Percentiles rank a stretch among this genome's conserved stretches.
Evolutionary conservation across 2,797 vertebrate genomes (phyloP).

Genomic region (Chloroceryle amazona): DNA sequence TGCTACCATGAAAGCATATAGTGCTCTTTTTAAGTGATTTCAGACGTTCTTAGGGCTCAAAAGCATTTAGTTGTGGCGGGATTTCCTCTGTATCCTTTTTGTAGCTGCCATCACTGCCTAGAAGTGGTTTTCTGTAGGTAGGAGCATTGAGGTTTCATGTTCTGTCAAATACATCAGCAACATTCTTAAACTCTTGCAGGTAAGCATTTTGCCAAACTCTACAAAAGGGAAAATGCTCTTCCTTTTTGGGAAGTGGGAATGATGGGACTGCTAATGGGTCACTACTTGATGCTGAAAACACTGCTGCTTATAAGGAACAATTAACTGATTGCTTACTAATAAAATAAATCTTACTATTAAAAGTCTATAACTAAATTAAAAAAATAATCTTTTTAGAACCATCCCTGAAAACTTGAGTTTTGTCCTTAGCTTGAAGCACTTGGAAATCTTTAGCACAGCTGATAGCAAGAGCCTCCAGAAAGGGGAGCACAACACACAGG

Average conservation of each 20-base stretch:
- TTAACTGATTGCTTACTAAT: not conserved
- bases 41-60: not conserved
- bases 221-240: not conserved
- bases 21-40: not conserved
- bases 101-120: not conserved
- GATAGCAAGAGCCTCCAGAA: not conserved
- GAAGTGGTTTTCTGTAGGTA: not conserved
- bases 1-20: not conserved
- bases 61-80: not conserved
- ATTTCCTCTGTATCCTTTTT: not conserved
- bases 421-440: not conserved
- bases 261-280: not conserved
- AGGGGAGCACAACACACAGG: rapidly evolving
- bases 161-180: not conserved
- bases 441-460: not conserved
- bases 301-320: not conserved
- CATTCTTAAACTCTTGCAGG: not conserved
- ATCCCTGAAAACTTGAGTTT: not conserved
- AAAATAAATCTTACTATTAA: not conserved
- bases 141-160: not conserved
- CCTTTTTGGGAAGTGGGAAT: not conserved
- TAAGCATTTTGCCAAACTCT: not conserved
- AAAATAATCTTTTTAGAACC: not conserved
- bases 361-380: not conserved
- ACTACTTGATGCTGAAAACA: not conserved